Evolutionary conservation across 2,113 vertebrate species (phyloP), one percentile per base, ranked within the genome.

Genomic region (Nanorana parkeri): DNA sequence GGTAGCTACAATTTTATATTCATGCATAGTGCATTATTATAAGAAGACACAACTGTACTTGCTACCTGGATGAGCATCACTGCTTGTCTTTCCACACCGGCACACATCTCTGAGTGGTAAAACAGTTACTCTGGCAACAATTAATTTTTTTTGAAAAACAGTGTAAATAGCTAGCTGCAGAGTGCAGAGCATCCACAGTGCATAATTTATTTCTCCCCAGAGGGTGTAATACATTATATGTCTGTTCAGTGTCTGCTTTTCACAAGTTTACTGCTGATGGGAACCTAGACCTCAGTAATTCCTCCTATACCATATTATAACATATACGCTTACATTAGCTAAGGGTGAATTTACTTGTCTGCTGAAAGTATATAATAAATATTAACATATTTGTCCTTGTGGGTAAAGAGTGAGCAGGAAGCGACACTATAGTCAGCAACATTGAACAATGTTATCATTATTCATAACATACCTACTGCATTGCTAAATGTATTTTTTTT

Each of bases 71-170:
- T 75, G 65, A 67, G 56, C 63, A 75, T 67, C 51, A 19, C 19
- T 55, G 26, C 79, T 56, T 66, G 47, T 65, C 51, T 75, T 67
- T 66, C 61, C 23, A 56, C 23, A 58, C 61, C 52, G 23, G 63
- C 28, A 67, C 56, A 75, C 51, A 67, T 82, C 20, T 67, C 21
- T 51, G 75, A 58, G 80, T 29, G 51, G 52, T 82, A 74, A 82
- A 75, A 75, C 61, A 58, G 80, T 82, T 81, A 47, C 80, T 82
- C 61, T 82, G 80, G 80, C 80, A 82, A 75, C 80, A 82, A 82
- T 82, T 63, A 71, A 82, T 82, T 82, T 82, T 82, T 82, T 82
- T 75, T 75, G 61, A 82, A 68, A 82, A 82, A 61, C 61, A 82
- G 69, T 82, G 80, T 82, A 82, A 82, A 82, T 75, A 75, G 63